Percentiles rank a stretch among this genome's conserved stretches.
These are phyloP conservation scores for Thera obeliscata DNA, from an alignment of 2,888 invertebrate species.

Conservation along the genomic window DNA sequence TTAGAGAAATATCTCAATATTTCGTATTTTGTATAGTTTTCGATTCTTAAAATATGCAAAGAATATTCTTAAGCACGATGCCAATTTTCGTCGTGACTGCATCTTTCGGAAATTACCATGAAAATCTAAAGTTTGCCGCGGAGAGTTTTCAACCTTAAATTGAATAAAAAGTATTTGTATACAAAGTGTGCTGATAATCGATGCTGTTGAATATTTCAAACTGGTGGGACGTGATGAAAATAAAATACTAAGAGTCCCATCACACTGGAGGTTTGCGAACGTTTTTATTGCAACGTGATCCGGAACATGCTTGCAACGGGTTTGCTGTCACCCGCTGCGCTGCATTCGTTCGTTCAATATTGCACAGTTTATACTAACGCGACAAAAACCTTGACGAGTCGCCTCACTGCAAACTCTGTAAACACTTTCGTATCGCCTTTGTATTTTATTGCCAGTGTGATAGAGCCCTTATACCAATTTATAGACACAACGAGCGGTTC, in stretches of 20 bases:
- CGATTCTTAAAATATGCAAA: no score
- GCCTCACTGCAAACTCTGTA: not conserved
- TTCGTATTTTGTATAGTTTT: no score
- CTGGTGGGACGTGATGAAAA: constrained; percentile 71
- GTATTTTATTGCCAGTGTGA: constrained; percentile 4
- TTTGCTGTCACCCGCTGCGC: not conserved
- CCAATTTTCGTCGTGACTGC: constrained; percentile 33
- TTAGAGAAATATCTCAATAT: not conserved
- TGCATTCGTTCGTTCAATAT: not conserved
- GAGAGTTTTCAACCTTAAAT: constrained; percentile 59
- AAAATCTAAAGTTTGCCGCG: constrained; percentile 51
- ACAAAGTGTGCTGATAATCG: constrained; percentile 79
- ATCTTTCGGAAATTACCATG: constrained; percentile 40
- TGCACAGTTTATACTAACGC: not conserved
- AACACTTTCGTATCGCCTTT: not conserved
- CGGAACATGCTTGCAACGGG: not conserved
- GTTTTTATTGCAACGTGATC: constrained; percentile 1
- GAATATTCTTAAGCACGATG: constrained; percentile 22
- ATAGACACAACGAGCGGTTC: constrained; percentile 45
- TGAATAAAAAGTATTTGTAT: constrained; percentile 76
- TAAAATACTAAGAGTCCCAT: constrained; percentile 49
- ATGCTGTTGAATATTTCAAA: constrained; percentile 79
- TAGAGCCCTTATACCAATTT: constrained; percentile 28
- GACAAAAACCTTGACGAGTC: not conserved
- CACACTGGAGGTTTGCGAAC: constrained; percentile 2